Evolutionary conservation across 2,797 vertebrate species (phyloP).

Genomic region (Ataeniobius toweri): DNA sequence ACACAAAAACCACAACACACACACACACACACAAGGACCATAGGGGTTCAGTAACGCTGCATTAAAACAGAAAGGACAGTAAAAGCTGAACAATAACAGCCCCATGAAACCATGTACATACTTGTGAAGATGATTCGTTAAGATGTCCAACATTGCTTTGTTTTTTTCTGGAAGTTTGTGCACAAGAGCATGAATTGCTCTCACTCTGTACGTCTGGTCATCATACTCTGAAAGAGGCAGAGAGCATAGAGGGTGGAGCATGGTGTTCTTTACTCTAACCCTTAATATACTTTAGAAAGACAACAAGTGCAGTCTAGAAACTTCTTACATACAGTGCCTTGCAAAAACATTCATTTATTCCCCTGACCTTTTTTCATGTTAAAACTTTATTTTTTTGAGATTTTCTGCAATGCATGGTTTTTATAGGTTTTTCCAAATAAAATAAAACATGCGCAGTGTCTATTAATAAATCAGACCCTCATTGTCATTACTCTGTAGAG

Average conservation of each 20-base stretch:
- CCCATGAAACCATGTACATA: constrained; percentile 61
- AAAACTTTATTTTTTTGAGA: too few species aligned
- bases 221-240: constrained; percentile 87
- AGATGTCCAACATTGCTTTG: constrained; percentile 92
- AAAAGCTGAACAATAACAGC: background rate
- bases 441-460: too few species aligned
- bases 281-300: background rate
- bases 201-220: constrained; percentile 93
- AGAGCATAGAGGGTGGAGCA: constrained; percentile 1
- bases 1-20: constrained; percentile 5
- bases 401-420: too few species aligned
- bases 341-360: background rate
- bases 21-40: background rate
- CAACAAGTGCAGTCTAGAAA: background rate
- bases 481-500: too few species aligned
- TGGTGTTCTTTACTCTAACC: background rate
- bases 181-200: constrained; percentile 92
- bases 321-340: background rate
- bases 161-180: constrained; percentile 95
- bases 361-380: background rate
- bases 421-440: too few species aligned
- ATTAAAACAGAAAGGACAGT: background rate
- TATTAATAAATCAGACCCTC: too few species aligned
- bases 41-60: background rate
- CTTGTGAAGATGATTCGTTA: constrained; percentile 94